A percentile compares a stretch with the other conserved stretches of the same genome.
Evolutionary conservation across 2,797 vertebrate genomes (phyloP).

Genomic region (Diceros bicornis): DNA sequence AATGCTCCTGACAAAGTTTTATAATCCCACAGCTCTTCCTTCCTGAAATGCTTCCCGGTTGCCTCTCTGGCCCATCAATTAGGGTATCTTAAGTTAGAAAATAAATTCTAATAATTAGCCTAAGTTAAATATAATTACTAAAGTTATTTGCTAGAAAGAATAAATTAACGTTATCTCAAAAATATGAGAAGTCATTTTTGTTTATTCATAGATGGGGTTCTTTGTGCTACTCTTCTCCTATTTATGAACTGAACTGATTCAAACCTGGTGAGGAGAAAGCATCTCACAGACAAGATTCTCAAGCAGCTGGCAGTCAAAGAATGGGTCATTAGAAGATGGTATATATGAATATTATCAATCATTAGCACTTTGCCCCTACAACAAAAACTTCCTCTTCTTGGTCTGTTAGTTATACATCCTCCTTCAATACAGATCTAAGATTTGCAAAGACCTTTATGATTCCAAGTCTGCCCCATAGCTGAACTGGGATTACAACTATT

Average conservation of each 20-base stretch:
- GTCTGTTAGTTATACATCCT: background rate
- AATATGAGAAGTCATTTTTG: background rate
- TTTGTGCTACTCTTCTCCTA: background rate
- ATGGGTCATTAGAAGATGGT: background rate
- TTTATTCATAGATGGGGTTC: background rate
- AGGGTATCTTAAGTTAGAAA: background rate
- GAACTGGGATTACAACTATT: slow-evolving; percentile 22
- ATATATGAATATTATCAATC: background rate
- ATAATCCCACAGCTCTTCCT: background rate
- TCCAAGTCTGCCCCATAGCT: slow-evolving; percentile 27
- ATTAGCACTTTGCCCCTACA: background rate
- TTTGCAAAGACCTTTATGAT: slow-evolving; percentile 14
- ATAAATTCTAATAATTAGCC: slow-evolving; percentile 42
- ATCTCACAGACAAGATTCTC: background rate
- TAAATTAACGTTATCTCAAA: background rate
- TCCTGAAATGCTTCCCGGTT: background rate
- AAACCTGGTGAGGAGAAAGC: background rate
- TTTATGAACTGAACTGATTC: background rate
- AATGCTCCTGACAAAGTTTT: background rate
- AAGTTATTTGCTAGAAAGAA: slow-evolving; percentile 9
- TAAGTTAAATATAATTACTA: slow-evolving; percentile 26
- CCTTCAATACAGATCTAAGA: background rate
- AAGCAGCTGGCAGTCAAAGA: background rate
- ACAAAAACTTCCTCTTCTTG: slow-evolving; percentile 21
- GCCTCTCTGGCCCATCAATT: background rate